Percentiles rank a stretch among this genome's conserved stretches.
Conservation (phyloP, 2,888 invertebrate species). For the Ormia ochracea region DNA sequence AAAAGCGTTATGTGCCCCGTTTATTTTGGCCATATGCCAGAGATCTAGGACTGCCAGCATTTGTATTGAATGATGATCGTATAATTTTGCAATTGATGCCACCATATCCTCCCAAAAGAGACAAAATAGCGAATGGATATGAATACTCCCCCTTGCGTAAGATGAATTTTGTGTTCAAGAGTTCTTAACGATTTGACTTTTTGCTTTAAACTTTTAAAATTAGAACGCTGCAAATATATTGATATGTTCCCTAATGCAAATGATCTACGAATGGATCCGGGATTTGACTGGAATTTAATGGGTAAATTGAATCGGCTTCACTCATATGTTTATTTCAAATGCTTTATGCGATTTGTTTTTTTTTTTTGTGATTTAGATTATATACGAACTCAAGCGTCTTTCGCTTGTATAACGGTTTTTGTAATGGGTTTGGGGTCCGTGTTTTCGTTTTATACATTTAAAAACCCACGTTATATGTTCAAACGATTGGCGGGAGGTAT, state of each 20-base stretch:
- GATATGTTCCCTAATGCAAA: slow-evolving; percentile 80
- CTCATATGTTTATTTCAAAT: neutral
- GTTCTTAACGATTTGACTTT: neutral
- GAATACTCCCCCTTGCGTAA: slow-evolving; percentile 72
- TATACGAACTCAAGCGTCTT: slow-evolving; percentile 88
- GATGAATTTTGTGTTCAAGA: slow-evolving; percentile 14
- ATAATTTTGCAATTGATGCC: slow-evolving; percentile 73
- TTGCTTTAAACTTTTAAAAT: slow-evolving; percentile 60
- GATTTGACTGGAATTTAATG: slow-evolving; percentile 79
- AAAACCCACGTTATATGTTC: slow-evolving; percentile 91
- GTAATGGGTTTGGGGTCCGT: slow-evolving; percentile 89
- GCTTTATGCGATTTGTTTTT: neutral
- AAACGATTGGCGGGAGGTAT: slow-evolving; percentile 90
- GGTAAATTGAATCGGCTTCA: slow-evolving; percentile 76
- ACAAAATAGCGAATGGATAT: slow-evolving; percentile 69
- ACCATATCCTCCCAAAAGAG: slow-evolving; percentile 73
- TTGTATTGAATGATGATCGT: slow-evolving; percentile 70
- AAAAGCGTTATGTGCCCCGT: slow-evolving; percentile 70
- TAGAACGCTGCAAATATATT: slow-evolving; percentile 80
- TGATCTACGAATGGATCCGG: slow-evolving; percentile 78
- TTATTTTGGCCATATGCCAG: slow-evolving; percentile 72
- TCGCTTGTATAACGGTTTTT: slow-evolving; percentile 87
- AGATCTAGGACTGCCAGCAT: slow-evolving; percentile 73
- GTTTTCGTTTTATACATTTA: slow-evolving; percentile 90
- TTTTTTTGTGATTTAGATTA: slow-evolving; percentile 84